Evolutionary conservation across 2,113 vertebrate genomes (phyloP).

Genomic region (Lethenteron reissneri): DNA sequence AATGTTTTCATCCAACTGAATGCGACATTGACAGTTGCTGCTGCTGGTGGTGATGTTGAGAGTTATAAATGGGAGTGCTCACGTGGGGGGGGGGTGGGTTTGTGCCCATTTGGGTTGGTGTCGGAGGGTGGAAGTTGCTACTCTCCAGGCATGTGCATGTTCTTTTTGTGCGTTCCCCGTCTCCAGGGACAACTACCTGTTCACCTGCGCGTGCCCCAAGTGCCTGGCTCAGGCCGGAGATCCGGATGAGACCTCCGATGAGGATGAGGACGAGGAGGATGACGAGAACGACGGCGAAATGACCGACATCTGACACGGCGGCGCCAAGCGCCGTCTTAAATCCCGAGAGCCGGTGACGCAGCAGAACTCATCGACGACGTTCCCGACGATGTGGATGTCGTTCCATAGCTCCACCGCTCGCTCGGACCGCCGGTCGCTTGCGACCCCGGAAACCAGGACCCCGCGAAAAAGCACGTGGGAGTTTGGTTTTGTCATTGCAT

Average conservation of each 20-base stretch:
- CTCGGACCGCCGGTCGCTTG: too few relatives aligned
- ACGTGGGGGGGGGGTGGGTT: not conserved
- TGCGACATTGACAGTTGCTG: conserved; percentile 5
- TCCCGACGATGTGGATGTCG: too few relatives aligned
- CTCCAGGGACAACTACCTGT: conserved; percentile 85
- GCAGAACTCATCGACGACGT: too few relatives aligned
- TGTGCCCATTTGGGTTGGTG: not conserved
- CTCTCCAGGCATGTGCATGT: not conserved
- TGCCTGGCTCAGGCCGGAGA: conserved; percentile 63
- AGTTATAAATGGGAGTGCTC: too few relatives aligned
- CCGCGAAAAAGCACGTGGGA: too few relatives aligned
- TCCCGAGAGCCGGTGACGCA: too few relatives aligned
- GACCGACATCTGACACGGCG: too few relatives aligned
- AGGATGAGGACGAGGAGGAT: conserved; percentile 55
- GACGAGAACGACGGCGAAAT: conserved; percentile 22
- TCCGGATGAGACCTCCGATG: conserved; percentile 62
- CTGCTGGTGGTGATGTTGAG: not conserved
- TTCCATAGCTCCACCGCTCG: too few relatives aligned
- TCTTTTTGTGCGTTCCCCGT: not conserved
- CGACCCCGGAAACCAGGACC: too few relatives aligned
- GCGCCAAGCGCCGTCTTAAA: too few relatives aligned
- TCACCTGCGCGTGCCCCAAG: conserved; percentile 75
- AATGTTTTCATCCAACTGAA: not conserved
- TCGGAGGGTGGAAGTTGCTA: not conserved
- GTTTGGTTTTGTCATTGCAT: too few relatives aligned